Percentiles rank a stretch among this genome's conserved stretches.
phyloP scores from a whole-genome alignment of 2,113 vertebrate species.

The Rhabdomys dilectus region DNA sequence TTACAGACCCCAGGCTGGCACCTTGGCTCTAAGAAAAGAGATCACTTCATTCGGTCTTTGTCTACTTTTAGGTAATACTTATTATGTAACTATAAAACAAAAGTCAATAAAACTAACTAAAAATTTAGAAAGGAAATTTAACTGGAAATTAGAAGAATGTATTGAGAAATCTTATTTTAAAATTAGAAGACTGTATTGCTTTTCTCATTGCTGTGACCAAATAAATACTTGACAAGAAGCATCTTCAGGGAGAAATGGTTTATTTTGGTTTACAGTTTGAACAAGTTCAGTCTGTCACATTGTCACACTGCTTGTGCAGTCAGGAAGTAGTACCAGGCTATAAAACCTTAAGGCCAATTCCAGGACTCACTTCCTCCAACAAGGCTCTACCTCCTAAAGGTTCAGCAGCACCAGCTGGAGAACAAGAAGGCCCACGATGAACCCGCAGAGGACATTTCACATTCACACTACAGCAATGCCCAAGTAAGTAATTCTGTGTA shows the following conservation, averaged over 20 bases:
- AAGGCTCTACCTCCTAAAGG: background rate
- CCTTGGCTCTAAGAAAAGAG: background rate
- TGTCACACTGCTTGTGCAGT: background rate
- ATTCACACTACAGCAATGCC: background rate
- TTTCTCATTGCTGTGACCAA: background rate
- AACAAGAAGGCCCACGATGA: background rate
- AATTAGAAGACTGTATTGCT: background rate
- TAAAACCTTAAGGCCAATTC: no score
- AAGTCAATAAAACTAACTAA: background rate
- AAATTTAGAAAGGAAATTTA: background rate
- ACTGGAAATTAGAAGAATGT: background rate
- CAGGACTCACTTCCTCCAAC: background rate
- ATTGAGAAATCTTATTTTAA: background rate
- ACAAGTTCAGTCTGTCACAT: background rate
- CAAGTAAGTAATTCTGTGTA: background rate
- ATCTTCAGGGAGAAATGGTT: background rate
- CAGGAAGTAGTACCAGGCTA: background rate
- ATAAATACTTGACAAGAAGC: background rate
- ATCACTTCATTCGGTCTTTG: background rate
- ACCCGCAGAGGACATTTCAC: background rate
- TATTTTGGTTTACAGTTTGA: background rate
- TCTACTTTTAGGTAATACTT: background rate
- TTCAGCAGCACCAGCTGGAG: background rate
- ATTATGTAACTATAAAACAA: background rate
- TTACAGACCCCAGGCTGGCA: background rate